Base-by-base conservation (phyloP, 2,888 invertebrate species). In the Archips crataeganus region DNA sequence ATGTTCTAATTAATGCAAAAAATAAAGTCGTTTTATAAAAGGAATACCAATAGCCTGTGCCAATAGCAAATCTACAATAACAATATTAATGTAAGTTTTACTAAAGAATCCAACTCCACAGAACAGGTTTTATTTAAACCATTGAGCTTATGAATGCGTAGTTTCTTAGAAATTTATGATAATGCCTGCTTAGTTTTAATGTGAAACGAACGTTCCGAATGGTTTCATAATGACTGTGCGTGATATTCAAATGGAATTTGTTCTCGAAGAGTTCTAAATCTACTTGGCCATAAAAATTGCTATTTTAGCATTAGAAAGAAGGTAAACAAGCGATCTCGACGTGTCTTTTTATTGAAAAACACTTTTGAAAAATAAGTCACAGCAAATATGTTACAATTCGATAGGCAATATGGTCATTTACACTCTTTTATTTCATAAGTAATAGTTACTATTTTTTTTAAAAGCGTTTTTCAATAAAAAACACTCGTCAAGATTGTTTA, bases 11-110 rank as follows among this genome's bases (percentile, higher is more conserved):
- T 72, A 72, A 68, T 62, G 23, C 49, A 57, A 49, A 57, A 36
- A 67, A 57, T 23, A 51, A 51, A 66, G 60, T 71, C 66, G 71
- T 49, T 60, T 51, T 57, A 63, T 57, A 42, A 10, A 49, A 45
- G 62, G 67, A 72, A 72, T 68, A 57, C 15, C 39, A 71, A 65
- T 71, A 57, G 70, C 45, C n/a, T n/a, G n/a, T n/a, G n/a, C 15
- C 39, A 71, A 65, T 71, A 57, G 70, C 45, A 63, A 63, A 39
- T 39, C 47, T 15, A 15, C 8, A 39, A 59, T 49, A 11, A 45
- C 11, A 45, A 45, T 45, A 3, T 11, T 45, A 45, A 51, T 67
- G 54, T 67, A 62, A 54, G 45, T 36, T 54, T 39, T 57, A 57
- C 62, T 23, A 13, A 67, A 45, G 13, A 68, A 39, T 63, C 23